These are phyloP conservation scores for Malurus cyaneus DNA, from an alignment of 2,113 vertebrate genomes.

Conservation along the genomic window DNA sequence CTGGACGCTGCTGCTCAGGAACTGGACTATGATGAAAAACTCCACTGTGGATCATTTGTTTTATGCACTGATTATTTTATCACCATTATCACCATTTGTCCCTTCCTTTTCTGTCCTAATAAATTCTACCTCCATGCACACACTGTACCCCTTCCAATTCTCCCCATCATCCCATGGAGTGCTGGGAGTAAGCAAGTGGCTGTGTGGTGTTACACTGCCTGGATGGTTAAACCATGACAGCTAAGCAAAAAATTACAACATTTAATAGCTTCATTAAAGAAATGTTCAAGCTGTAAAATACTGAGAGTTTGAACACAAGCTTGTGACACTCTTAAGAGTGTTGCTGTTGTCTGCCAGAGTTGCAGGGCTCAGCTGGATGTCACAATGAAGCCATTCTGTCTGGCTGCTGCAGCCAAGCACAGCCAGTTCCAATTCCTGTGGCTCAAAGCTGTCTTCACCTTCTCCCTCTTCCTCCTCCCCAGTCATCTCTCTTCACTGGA, in stretches of 20 bases:
- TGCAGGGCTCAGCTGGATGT: neutral
- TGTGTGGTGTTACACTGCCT: neutral
- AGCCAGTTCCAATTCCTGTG: neutral
- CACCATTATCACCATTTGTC: neutral
- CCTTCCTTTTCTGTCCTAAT: neutral
- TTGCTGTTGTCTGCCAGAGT: neutral
- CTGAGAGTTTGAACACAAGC: neutral
- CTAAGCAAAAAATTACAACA: neutral
- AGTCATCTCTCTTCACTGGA: neutral
- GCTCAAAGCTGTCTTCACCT: neutral
- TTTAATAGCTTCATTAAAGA: neutral
- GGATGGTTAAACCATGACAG: neutral
- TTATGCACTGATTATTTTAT: neutral
- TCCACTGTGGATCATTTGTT: neutral
- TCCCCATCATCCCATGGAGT: rapidly evolving
- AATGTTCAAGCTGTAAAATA: neutral
- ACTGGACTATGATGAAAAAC: neutral
- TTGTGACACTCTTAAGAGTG: neutral
- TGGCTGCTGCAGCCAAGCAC: neutral
- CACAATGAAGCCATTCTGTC: neutral
- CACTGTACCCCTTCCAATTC: neutral
- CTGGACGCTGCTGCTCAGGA: neutral
- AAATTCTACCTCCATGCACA: neutral
- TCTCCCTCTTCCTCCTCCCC: neutral
- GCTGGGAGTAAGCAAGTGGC: neutral